These are phyloP conservation scores for Drosophila paramelanica DNA, from an alignment of 2,888 invertebrate species.

Conservation along the genomic window DNA sequence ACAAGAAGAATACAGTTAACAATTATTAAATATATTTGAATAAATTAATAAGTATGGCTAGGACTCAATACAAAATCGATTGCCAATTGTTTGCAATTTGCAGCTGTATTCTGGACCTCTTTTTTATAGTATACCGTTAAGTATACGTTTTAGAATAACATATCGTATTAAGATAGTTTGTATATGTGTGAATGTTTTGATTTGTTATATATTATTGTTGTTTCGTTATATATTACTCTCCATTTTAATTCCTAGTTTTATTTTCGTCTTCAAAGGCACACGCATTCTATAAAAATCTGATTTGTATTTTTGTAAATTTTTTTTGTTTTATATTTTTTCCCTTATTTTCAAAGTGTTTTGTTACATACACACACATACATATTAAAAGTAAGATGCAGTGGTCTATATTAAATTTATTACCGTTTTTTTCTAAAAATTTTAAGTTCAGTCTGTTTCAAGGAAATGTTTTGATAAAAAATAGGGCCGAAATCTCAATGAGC, in stretches of 20 bases:
- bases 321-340: constrained; percentile 4
- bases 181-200: constrained; percentile 35
- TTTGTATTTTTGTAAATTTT: constrained; percentile 42
- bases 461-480: constrained; percentile 70
- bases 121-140: constrained; percentile 32
- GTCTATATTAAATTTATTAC: constrained; percentile 45
- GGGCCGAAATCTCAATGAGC: constrained; percentile 20
- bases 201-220: constrained; percentile 33
- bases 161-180: constrained; percentile 18
- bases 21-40: not conserved
- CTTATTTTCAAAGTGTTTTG: constrained; percentile 36
- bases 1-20: not conserved
- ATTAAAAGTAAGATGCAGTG: constrained; percentile 61
- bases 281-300: constrained; percentile 74
- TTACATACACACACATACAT: constrained; percentile 53
- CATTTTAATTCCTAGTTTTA: constrained; percentile 65
- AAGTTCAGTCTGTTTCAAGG: constrained; percentile 77
- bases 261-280: constrained; percentile 71
- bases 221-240: constrained; percentile 48
- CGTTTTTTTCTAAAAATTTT: constrained; percentile 55
- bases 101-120: constrained; percentile 47
- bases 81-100: constrained; percentile 23
- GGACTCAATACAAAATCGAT: constrained; percentile 43
- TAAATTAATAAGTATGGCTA: constrained; percentile 14
- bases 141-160: constrained; percentile 46